Evolutionary conservation across 30 jellyfish, hydroid and myxozoan genomes (phyloP).

Genomic region (Hydractinia echinata): DNA sequence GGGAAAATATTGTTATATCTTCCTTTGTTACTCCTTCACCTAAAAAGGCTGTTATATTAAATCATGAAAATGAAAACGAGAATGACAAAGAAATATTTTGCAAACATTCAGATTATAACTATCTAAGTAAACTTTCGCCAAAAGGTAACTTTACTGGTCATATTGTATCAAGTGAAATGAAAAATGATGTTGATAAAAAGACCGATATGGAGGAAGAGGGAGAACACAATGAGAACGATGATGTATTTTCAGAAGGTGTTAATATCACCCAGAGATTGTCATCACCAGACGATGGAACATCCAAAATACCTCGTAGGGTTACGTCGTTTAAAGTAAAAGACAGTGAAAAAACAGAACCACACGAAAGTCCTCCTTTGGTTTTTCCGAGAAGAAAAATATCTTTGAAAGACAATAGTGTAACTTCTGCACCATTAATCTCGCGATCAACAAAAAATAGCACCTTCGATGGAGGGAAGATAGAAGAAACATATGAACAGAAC

Average conservation of each 20-base stretch:
- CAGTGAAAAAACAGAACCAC: no score
- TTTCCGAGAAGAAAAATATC: no score
- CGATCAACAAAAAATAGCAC: no score
- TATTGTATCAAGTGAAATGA: not conserved
- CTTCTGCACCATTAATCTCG: no score
- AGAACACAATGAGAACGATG: not conserved
- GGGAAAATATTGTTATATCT: constrained; percentile 28
- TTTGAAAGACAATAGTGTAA: no score
- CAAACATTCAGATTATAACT: not conserved
- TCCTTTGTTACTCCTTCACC: constrained; percentile 33
- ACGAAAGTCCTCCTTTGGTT: no score
- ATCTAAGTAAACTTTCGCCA: not conserved
- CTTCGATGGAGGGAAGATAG: no score
- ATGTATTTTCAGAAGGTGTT: not conserved
- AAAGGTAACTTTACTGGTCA: not conserved
- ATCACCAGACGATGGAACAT: not conserved
- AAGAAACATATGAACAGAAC: no score
- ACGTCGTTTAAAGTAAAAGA: no score
- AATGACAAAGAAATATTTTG: not conserved
- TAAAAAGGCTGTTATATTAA: constrained; percentile 16
- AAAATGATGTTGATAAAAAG: not conserved
- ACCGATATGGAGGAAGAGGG: not conserved
- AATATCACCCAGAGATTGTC: no score
- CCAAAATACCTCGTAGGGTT: constrained; percentile 3
- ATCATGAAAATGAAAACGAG: no score